Evolutionary conservation across 1,140 invertebrate species (phyloP), one percentile per base, ranked within the genome.

Genomic region (Doryteuthis pealeii): DNA sequence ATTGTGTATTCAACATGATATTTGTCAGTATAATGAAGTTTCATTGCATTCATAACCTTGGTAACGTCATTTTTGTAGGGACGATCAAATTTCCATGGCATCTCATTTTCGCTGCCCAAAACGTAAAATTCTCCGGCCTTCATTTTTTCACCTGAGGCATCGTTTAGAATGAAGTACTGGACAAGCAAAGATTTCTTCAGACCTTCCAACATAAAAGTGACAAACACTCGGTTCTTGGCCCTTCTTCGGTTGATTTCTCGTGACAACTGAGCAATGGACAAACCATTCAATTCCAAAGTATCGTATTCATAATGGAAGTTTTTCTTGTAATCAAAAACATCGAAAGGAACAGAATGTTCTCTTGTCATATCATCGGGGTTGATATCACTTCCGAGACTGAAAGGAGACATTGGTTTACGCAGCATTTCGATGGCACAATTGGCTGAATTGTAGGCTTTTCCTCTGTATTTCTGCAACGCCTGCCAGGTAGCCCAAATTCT

Each of bases 401-500:
- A 78, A 10, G 77, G 77, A 40, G 73, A 65, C 70, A 78, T 28
- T 2, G 73, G 65, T 54, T 76, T 62, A 6, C 72, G 70, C 26
- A 77, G 75, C 33, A 35, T 30, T 32, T 74, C 73, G 28, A 77
- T 15, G 28, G 75, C 78, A 43, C 78, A 79, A 72, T 76, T 69
- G 14, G 78, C 72, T n/a, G 62, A 68, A 72, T 77, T 76, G 74
- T 79, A 77, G 28, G 74, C 73, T 33, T 77, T 73, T 15, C 78
- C 74, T 49, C 78, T 43, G 65, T 74, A 71, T n/a, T 77, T 58
- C 26, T 77, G 76, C 31, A 79, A 49, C 10, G 72, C 72, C 67
- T 80, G 78, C 78, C 78, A 80, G 49, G 76, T 75, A 45, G 74
- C 71, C 74, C 77, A 80, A 58, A 78, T 74, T 65, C 76, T 72